Evolutionary conservation across 2,888 invertebrate genomes (phyloP).

Genomic region (Lacanobia oleracea): DNA sequence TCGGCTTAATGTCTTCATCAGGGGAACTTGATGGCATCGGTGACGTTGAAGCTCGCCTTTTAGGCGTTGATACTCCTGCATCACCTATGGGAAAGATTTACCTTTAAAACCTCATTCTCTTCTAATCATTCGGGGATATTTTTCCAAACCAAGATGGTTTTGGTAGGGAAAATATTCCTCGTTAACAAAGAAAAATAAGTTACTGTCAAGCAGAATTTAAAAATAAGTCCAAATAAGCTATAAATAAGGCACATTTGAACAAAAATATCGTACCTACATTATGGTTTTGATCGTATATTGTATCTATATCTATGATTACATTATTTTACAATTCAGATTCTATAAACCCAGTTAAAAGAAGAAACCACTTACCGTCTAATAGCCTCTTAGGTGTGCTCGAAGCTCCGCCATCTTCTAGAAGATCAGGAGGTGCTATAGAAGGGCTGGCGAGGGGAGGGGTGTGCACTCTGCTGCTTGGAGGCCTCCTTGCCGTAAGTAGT

Average conservation of each 20-base stretch:
- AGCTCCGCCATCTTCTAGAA: conserved; percentile 94
- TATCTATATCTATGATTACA: too few relatives aligned
- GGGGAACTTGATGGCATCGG: conserved; percentile 89
- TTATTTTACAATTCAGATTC: too few relatives aligned
- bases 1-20: conserved; percentile 88
- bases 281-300: too few relatives aligned
- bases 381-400: conserved; percentile 94
- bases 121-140: background rate
- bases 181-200: background rate
- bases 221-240: background rate
- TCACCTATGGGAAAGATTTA: conserved; percentile 80
- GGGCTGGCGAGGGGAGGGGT: conserved; percentile 94
- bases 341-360: too few relatives aligned
- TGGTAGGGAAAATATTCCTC: background rate
- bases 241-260: background rate
- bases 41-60: conserved; percentile 90
- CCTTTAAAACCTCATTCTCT: background rate
- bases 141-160: background rate
- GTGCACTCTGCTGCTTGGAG: conserved; percentile 91
- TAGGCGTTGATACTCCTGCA: conserved; percentile 91
- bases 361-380: conserved; percentile 88
- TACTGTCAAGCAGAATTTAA: background rate
- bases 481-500: conserved; percentile 86
- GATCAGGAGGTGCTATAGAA: conserved; percentile 92
- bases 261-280: too few relatives aligned